phyloP scores from a whole-genome alignment of 2,888 invertebrate genomes.

The Eupithecia vulgata region DNA sequence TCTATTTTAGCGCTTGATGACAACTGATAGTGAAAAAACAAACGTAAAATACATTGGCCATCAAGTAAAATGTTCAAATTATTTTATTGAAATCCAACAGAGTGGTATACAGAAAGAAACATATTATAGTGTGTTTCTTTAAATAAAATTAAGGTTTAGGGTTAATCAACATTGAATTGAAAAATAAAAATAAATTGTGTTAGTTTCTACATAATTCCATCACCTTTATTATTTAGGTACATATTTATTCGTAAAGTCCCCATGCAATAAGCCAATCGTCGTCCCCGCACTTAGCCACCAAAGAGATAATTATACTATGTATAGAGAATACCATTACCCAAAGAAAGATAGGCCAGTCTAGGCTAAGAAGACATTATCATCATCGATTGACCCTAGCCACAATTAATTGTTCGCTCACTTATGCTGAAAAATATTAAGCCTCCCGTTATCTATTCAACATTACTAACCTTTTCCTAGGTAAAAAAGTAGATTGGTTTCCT shows the following conservation, averaged over 20 bases:
- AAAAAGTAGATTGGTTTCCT: neutral
- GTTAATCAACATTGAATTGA: neutral
- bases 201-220: neutral
- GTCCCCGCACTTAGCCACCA: neutral
- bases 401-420: neutral
- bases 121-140: neutral
- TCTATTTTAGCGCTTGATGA: conserved; percentile 91
- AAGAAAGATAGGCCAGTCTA: neutral
- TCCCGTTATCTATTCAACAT: neutral
- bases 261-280: neutral
- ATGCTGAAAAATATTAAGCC: neutral
- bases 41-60: neutral
- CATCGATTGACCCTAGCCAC: neutral
- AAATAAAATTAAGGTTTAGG: neutral
- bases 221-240: neutral
- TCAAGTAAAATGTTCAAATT: neutral
- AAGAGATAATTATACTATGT: neutral
- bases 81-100: neutral
- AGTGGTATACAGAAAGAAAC: neutral
- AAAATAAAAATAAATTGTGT: neutral
- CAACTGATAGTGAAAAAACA: conserved; percentile 77
- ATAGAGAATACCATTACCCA: neutral
- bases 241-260: neutral
- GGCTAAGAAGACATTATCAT: conserved; percentile 3
- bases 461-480: too few species aligned